phyloP scores from a whole-genome alignment of 2,113 vertebrate genomes.

The Gobio gobio region DNA sequence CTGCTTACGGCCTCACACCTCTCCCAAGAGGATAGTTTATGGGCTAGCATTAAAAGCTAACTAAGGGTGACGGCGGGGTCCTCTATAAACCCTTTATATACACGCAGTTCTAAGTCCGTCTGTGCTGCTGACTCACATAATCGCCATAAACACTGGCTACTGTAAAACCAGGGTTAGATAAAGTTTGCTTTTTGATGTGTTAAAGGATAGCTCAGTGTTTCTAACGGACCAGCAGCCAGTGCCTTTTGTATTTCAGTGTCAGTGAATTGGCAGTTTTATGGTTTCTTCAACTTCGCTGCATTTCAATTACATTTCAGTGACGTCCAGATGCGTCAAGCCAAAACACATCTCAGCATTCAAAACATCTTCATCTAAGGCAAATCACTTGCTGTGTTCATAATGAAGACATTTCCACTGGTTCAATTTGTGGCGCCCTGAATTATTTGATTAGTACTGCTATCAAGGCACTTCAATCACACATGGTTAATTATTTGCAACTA shows the following conservation, averaged over 20 bases:
- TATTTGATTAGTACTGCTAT: conserved; percentile 54
- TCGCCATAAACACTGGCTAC: conserved; percentile 32
- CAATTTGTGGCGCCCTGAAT: conserved; percentile 45
- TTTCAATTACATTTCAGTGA: too few species aligned
- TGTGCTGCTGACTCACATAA: conserved; percentile 4
- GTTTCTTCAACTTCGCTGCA: too few species aligned
- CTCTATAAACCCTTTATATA: conserved; percentile 34
- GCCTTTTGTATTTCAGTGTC: neutral
- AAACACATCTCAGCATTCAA: neutral
- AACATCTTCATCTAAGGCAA: conserved; percentile 21
- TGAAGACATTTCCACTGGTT: conserved; percentile 33
- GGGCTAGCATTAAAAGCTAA: conserved; percentile 82
- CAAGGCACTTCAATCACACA: conserved; percentile 60
- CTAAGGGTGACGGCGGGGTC: conserved; percentile 65
- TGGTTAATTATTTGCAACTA: conserved; percentile 61
- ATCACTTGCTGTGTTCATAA: conserved; percentile 13
- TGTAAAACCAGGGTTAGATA: conserved; percentile 34
- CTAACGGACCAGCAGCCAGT: neutral
- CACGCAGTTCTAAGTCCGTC: conserved; percentile 31
- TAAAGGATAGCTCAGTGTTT: conserved; percentile 7
- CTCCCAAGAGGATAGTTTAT: conserved; percentile 82
- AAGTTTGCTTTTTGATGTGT: conserved; percentile 45
- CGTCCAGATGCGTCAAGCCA: neutral
- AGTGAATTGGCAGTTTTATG: neutral
- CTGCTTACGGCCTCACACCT: conserved; percentile 78